Evolutionary conservation across 2,797 vertebrate genomes (phyloP).

Genomic region (Gila robusta): DNA sequence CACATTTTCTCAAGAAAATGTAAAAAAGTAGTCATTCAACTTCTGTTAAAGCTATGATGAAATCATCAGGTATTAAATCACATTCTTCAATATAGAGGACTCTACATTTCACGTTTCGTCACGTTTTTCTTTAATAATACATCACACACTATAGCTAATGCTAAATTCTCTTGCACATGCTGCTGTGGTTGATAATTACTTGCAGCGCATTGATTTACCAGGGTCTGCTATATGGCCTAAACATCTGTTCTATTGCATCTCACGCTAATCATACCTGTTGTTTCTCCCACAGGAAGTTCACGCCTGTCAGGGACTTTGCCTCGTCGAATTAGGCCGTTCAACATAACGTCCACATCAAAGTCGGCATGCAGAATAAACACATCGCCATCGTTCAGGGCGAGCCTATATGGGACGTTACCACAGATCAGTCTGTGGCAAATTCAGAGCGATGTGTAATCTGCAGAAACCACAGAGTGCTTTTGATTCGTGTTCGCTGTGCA

Average conservation of each 20-base stretch:
- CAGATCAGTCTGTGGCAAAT: not conserved
- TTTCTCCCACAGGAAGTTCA: conserved; percentile 6
- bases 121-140: conserved; percentile 26
- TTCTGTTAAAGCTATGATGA: not conserved
- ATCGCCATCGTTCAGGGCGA: not conserved
- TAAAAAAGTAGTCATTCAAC: not conserved
- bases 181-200: not conserved
- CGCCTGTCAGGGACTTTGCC: conserved; percentile 13
- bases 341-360: conserved; percentile 45
- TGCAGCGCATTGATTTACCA: not conserved
- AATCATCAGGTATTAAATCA: not conserved
- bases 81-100: not conserved
- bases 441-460: conserved; percentile 22
- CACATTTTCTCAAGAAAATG: not conserved
- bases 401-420: not conserved
- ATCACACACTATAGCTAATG: not conserved
- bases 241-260: conserved; percentile 21
- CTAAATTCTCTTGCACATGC: not conserved
- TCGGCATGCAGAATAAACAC: not conserved
- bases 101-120: not conserved
- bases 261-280: conserved; percentile 22
- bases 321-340: conserved; percentile 1
- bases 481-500: not conserved
- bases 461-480: conserved; percentile 5
- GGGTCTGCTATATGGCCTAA: not conserved